phyloP scores from a whole-genome alignment of 2,797 vertebrate genomes.

The Cuculus canorus region DNA sequence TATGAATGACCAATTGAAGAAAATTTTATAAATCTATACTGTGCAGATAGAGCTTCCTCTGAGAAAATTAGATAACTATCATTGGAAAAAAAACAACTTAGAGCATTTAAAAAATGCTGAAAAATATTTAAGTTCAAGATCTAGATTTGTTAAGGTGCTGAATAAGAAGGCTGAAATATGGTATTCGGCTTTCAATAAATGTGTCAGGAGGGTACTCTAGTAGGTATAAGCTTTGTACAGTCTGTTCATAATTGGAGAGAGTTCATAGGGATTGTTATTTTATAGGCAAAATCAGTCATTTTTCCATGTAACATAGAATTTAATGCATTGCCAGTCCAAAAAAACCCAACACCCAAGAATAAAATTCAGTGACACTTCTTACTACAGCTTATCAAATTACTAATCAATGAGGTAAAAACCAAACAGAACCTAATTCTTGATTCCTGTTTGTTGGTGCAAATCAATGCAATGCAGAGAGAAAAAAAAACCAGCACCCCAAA shows the following conservation, averaged over 20 bases:
- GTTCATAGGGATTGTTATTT: neutral
- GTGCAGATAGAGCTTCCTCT: neutral
- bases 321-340: neutral
- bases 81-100: neutral
- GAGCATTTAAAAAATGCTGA: neutral
- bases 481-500: fast-evolving
- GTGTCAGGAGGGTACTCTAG: neutral
- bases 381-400: neutral
- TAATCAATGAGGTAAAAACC: neutral
- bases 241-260: neutral
- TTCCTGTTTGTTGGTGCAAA: neutral
- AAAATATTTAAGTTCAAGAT: neutral
- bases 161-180: neutral
- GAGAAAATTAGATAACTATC: neutral
- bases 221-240: neutral
- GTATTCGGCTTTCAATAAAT: neutral
- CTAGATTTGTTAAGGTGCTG: neutral
- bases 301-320: neutral
- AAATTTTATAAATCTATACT: neutral
- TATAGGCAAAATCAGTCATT: neutral
- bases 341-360: neutral
- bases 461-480: neutral
- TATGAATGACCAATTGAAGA: neutral
- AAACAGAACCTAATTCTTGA: neutral
- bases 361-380: neutral